These are phyloP conservation scores for Cirrhinus molitorella DNA, from an alignment of 2,797 vertebrate species.

Conservation along the genomic window DNA sequence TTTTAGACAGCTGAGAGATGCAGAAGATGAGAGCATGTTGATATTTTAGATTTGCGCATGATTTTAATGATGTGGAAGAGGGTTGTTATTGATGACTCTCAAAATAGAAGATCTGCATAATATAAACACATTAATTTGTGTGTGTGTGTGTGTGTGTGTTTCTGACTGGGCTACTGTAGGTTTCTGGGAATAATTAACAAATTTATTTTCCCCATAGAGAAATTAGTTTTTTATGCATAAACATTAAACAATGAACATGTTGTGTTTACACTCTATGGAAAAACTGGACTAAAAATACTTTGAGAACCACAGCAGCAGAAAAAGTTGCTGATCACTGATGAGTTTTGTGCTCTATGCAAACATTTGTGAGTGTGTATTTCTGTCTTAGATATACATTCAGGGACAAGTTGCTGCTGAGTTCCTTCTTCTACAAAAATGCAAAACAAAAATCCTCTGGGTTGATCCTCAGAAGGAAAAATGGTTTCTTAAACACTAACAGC, in stretches of 20 bases:
- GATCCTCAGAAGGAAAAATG: background rate
- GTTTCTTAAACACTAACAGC: background rate
- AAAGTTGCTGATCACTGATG: background rate
- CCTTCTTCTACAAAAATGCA: background rate
- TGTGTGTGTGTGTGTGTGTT: background rate
- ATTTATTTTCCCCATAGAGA: background rate
- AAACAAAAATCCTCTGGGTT: background rate
- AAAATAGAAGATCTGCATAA: background rate
- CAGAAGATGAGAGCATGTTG: slow-evolving; percentile 17
- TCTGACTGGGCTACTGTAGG: background rate
- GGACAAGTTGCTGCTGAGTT: background rate
- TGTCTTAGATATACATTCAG: background rate
- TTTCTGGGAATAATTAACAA: background rate
- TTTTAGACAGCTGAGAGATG: slow-evolving; percentile 28
- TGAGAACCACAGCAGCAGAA: background rate
- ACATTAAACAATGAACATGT: background rate
- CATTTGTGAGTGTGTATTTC: background rate
- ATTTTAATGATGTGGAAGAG: slow-evolving; percentile 6
- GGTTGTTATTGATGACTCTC: background rate
- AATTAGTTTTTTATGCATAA: background rate
- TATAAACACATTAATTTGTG: background rate
- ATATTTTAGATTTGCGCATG: background rate
- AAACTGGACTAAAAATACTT: background rate
- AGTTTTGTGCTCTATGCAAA: background rate
- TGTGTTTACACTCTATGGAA: background rate